Evolutionary conservation across 2,888 invertebrate species (phyloP).

Genomic region (Gymnocheta viridis): DNA sequence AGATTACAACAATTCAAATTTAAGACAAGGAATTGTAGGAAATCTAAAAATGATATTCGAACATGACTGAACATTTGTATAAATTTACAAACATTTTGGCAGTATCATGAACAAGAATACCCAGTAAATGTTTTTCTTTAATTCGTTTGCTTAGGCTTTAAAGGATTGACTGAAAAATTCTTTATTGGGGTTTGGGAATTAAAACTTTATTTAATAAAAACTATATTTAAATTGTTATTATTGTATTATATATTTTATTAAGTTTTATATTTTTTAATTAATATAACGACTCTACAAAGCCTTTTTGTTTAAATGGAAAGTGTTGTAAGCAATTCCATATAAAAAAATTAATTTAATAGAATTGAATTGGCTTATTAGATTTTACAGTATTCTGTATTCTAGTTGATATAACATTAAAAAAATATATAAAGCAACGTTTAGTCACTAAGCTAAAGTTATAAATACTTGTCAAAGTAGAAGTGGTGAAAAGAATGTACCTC

Average conservation of each 20-base stretch:
- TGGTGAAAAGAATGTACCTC: no score
- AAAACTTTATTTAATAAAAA: background rate
- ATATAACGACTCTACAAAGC: background rate
- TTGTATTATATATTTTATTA: background rate
- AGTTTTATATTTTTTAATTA: background rate
- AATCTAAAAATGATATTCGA: background rate
- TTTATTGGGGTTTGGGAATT: background rate
- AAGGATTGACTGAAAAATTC: background rate
- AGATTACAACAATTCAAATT: conserved; percentile 1
- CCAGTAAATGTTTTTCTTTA: background rate
- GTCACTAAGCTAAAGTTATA: no score
- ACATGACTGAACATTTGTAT: background rate
- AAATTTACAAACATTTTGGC: background rate
- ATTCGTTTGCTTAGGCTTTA: no score
- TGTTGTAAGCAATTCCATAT: background rate
- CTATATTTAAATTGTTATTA: background rate
- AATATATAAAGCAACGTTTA: no score
- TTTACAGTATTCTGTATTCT: no score
- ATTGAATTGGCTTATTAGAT: no score
- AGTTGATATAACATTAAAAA: no score
- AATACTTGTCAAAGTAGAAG: no score
- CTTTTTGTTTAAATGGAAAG: background rate
- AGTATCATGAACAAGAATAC: background rate
- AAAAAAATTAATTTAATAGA: no score
- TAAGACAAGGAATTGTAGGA: background rate